Evolutionary conservation across 2,113 vertebrate genomes (phyloP), one percentile per base, ranked within the genome.

Genomic region (Poeciliopsis occidentalis): DNA sequence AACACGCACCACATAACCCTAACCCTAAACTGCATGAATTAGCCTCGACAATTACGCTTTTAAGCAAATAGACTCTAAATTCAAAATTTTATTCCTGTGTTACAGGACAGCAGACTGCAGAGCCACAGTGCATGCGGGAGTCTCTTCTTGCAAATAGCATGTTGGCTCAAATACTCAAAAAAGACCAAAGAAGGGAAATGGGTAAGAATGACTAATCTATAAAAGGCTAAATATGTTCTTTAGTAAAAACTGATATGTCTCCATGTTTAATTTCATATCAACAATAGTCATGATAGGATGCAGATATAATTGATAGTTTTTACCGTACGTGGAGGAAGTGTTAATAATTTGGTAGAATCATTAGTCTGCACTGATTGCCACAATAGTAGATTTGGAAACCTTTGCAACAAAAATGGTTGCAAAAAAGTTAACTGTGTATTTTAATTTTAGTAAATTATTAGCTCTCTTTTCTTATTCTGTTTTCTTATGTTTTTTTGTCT

Each of bases 191-290:
- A 75, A 11, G 27, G 34, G 69, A 67, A 24, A 37, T 60, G 29
- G 69, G 79, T 87, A 65, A 32, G 13, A 41, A 5, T 63, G 13
- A 34, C 71, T 0, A 8, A 41, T 27, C 32, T 19, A 31, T 17
- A 32, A 4, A 1, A 15, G 44, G 13, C 44, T 47, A 6, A 29
- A 29, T 27, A 27, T 54, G 47, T 54, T 54, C 17, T 54, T 2
- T 22, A 17, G 22, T n/a, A 54, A 54, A n/a, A n/a, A n/a, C 8
- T 10, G 19, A n/a, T 57, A 3, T 57, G 5, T 57, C n/a, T n/a
- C 24, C 8, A n/a, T 57, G 17, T n/a, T 8, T 57, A 57, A 7
- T n/a, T 54, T 24, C 51, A 54, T 10, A 22, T 54, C 24, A 54
- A 24, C 15, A 10, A 24, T 17, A 24, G 24, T 24, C 4, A 54